phyloP scores from a whole-genome alignment of 37 sponge, comb jelly and placozoan genomes.

The Halichondria panicea region DNA sequence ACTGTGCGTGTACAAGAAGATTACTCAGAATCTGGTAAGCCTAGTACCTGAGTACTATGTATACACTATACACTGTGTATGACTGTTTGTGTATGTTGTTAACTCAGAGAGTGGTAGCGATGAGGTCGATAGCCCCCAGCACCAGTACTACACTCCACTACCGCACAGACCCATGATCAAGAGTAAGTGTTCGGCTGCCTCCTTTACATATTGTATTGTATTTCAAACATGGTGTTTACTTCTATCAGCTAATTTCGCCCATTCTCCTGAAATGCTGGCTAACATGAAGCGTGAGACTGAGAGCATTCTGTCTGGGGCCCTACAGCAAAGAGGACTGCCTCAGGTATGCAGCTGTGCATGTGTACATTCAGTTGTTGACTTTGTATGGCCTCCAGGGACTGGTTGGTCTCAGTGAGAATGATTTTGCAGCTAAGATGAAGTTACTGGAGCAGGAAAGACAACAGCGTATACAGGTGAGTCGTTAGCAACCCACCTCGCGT shows the following conservation, averaged over 20 bases:
- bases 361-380: background rate
- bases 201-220: background rate
- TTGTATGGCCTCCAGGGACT: conserved; percentile 14
- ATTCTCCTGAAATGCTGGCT: conserved; percentile 27
- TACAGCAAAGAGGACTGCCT: conserved; percentile 39
- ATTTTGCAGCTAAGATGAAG: conserved; percentile 54
- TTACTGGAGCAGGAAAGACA: conserved; percentile 39
- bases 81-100: no score
- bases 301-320: conserved; percentile 38
- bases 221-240: background rate
- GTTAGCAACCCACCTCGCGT: background rate
- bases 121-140: background rate
- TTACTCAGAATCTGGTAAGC: no score
- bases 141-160: conserved; percentile 17
- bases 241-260: conserved; percentile 42
- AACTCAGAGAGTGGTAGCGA: background rate
- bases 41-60: no score
- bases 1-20: no score
- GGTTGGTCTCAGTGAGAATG: conserved; percentile 23
- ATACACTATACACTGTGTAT: background rate
- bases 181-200: conserved; percentile 5
- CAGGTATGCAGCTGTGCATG: conserved; percentile 16
- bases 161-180: conserved; percentile 41
- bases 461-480: conserved; percentile 32
- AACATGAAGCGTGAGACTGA: conserved; percentile 19